Percentiles rank a stretch among this genome's conserved stretches.
These are phyloP conservation scores for Penelope pileata DNA, from an alignment of 2,113 vertebrate species.

Conservation along the genomic window DNA sequence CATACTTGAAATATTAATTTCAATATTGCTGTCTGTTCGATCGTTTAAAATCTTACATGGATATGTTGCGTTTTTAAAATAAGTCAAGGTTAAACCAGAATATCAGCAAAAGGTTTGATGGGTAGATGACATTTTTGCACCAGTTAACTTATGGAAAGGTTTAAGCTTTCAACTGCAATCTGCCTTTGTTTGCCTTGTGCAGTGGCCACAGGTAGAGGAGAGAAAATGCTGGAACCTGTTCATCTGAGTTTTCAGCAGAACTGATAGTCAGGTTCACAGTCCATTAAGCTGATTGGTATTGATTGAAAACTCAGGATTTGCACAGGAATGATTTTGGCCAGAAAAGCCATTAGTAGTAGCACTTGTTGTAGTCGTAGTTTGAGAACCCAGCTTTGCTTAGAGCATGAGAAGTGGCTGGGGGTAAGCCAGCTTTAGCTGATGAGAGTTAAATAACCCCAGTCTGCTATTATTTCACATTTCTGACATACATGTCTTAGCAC, in stretches of 20 bases:
- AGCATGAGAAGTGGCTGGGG: not conserved
- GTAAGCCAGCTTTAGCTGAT: not conserved
- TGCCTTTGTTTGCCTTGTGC: not conserved
- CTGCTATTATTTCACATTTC: not conserved
- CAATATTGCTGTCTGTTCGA: not conserved
- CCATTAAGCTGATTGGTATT: not conserved
- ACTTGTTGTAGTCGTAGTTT: not conserved
- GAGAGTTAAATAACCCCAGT: not conserved
- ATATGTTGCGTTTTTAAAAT: not conserved
- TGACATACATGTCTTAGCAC: not conserved
- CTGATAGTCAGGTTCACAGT: not conserved
- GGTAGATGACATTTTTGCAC: not conserved
- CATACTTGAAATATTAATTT: not conserved
- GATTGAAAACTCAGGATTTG: not conserved
- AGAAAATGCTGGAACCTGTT: not conserved
- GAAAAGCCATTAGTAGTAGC: not conserved
- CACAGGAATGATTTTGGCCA: not conserved
- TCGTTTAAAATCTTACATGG: not conserved
- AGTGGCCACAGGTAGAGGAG: not conserved
- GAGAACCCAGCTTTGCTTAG: not conserved
- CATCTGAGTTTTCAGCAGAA: not conserved
- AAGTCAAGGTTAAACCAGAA: not conserved
- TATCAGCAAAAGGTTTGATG: not conserved
- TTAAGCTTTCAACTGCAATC: not conserved
- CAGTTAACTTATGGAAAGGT: not conserved